Conservation (phyloP, 2,797 vertebrate genomes). For the Sebastes wilsoni region DNA sequence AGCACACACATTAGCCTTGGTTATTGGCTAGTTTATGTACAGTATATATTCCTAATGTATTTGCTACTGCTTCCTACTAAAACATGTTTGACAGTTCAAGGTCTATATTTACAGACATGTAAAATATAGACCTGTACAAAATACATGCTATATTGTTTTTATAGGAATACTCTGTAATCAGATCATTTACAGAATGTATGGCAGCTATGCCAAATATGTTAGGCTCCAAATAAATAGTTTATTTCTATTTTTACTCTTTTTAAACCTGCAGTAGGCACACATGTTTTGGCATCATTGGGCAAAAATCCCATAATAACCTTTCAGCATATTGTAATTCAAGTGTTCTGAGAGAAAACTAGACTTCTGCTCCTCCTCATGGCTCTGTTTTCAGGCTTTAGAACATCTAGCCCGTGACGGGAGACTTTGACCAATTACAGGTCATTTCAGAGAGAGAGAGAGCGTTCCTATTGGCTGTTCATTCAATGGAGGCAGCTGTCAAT, state of each 20-base stretch:
- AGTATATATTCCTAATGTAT: background rate
- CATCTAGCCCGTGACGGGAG: no score
- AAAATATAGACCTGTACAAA: background rate
- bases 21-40: slow-evolving; percentile 6
- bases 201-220: background rate
- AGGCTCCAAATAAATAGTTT: background rate
- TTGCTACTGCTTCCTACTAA: background rate
- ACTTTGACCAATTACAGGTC: no score
- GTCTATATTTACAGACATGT: background rate
- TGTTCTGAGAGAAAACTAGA: no score
- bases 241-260: background rate
- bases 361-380: no score
- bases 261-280: no score
- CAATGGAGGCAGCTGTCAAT: no score
- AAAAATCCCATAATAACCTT: no score
- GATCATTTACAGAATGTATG: background rate
- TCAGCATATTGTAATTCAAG: no score
- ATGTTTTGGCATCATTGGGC: no score
- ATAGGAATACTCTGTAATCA: background rate
- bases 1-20: background rate
- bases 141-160: background rate
- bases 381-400: no score
- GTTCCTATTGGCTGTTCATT: no score
- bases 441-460: no score
- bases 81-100: background rate